phyloP scores from a whole-genome alignment of 2,113 vertebrate species.

The Sprattus sprattus region DNA sequence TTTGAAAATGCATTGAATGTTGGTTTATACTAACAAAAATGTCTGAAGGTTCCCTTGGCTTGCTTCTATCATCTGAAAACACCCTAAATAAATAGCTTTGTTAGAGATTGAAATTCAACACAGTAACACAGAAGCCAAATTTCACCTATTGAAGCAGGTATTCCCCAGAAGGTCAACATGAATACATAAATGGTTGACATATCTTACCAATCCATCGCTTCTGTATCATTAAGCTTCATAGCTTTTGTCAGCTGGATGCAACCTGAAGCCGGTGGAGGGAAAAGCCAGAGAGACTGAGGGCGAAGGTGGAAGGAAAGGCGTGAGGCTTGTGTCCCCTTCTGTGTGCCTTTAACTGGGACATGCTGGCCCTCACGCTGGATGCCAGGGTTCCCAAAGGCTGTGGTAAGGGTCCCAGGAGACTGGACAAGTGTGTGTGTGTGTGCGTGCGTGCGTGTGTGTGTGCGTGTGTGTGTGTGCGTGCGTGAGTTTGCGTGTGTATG shows the following conservation, averaged over 20 bases:
- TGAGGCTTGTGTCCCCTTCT: constrained; percentile 53
- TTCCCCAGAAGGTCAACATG: not conserved
- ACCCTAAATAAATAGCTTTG: not conserved
- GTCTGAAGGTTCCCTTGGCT: not conserved
- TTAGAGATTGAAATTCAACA: not conserved
- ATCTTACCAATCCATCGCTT: not conserved
- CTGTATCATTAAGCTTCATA: not conserved
- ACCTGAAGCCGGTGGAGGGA: not conserved
- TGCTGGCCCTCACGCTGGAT: constrained; percentile 21
- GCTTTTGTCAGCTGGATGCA: not conserved
- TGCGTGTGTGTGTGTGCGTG: not conserved
- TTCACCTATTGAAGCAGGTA: not conserved
- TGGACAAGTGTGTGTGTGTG: not conserved
- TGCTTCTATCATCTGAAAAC: not conserved
- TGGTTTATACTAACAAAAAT: not conserved
- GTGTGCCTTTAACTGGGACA: constrained; percentile 48
- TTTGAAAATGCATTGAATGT: not conserved
- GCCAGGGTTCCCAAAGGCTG: constrained; percentile 6
- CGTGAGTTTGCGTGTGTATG: not conserved
- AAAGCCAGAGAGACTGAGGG: not conserved
- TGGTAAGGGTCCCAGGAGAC: constrained; percentile 26
- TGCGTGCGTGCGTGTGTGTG: not conserved
- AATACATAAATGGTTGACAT: not conserved
- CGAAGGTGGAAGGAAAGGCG: constrained; percentile 50
- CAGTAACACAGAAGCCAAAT: not conserved